Percentiles rank a stretch among this genome's conserved stretches.
Evolutionary conservation across 2,888 invertebrate species (phyloP).

Genomic region (Dasypolia templi): DNA sequence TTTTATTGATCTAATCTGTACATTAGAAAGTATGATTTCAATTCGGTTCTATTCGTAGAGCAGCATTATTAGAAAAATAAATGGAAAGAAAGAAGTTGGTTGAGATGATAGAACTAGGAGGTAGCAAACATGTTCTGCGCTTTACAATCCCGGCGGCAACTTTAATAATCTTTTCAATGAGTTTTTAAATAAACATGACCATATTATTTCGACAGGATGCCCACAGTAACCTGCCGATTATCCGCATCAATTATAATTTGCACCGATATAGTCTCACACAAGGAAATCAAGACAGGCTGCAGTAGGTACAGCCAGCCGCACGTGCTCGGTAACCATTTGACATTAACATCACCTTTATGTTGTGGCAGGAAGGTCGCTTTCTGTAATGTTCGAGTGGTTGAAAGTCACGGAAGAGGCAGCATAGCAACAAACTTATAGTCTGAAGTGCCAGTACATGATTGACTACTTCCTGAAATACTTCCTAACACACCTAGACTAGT

Average conservation of each 20-base stretch:
- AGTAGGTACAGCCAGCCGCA: background rate
- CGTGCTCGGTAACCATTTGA: no score
- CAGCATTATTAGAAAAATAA: background rate
- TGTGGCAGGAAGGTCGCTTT: background rate
- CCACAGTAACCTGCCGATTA: background rate
- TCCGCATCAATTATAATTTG: constrained; percentile 10
- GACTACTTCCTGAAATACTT: constrained; percentile 51
- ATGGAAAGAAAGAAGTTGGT: background rate
- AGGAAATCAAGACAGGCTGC: constrained; percentile 29
- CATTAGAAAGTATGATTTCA: no score
- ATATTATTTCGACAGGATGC: background rate
- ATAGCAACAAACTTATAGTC: constrained; percentile 31
- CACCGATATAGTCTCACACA: background rate
- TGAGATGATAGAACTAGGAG: background rate
- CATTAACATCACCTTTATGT: background rate
- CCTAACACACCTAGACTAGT: constrained; percentile 30
- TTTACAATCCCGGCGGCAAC: no score
- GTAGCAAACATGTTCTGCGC: background rate
- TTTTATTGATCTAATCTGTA: no score
- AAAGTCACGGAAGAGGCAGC: constrained; percentile 35
- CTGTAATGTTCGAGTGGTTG: background rate
- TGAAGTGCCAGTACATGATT: background rate
- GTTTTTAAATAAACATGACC: background rate
- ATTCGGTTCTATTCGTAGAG: no score
- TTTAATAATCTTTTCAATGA: background rate